Conservation (phyloP, 2,797 vertebrate genomes). For the Neopelma chrysocephalum region DNA sequence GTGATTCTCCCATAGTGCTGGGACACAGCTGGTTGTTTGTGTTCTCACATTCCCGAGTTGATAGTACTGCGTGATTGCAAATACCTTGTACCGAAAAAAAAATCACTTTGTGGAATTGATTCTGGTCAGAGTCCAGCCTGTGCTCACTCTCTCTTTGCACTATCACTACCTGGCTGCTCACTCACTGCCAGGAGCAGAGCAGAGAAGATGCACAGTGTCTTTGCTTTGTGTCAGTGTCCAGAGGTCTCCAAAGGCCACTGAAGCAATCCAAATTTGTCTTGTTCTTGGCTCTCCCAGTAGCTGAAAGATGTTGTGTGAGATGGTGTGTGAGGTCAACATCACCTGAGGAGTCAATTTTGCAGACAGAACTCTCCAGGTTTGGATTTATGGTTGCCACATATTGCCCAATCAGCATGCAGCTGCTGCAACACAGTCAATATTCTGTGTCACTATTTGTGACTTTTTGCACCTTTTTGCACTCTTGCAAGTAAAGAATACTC, state of each 20-base stretch:
- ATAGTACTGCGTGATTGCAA: constrained; percentile 34
- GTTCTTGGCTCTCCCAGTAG: neutral
- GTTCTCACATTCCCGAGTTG: constrained; percentile 31
- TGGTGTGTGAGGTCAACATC: neutral
- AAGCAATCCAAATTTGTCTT: neutral
- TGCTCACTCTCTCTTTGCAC: neutral
- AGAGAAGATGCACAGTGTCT: neutral
- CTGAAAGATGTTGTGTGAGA: neutral
- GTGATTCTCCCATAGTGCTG: neutral
- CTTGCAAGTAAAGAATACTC: neutral
- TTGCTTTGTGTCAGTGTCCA: neutral
- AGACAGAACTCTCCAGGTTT: neutral
- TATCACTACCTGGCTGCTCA: neutral
- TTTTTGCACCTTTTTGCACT: neutral
- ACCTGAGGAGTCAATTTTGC: neutral
- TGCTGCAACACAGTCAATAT: neutral
- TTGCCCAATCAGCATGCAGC: neutral
- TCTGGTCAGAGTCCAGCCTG: neutral
- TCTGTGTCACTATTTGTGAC: accelerated
- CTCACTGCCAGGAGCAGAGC: neutral
- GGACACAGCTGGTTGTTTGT: neutral
- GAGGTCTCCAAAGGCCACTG: neutral
- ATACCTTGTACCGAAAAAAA: constrained; percentile 21
- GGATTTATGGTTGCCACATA: neutral
- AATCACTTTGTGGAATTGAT: constrained; percentile 48